Conservation (phyloP, 1,140 invertebrate genomes). For the Steinernema feltiae region DNA sequence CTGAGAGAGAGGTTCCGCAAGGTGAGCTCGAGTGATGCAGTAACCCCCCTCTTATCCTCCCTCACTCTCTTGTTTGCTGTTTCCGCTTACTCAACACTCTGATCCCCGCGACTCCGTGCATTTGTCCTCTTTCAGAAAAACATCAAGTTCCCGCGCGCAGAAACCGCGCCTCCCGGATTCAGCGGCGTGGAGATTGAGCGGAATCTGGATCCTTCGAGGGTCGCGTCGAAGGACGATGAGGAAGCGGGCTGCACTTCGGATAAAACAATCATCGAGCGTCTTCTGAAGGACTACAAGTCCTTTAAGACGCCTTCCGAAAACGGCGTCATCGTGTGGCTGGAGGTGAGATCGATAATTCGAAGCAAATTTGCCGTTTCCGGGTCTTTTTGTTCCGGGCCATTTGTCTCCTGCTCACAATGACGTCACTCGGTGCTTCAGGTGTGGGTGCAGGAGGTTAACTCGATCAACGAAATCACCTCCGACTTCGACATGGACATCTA, state of each 20-base stretch:
- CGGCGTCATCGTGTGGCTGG: slow-evolving; percentile 46
- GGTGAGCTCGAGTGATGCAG: slow-evolving; percentile 17
- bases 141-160: slow-evolving; percentile 20
- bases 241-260: slow-evolving; percentile 40
- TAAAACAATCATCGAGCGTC: slow-evolving; percentile 44
- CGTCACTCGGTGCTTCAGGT: slow-evolving; percentile 31
- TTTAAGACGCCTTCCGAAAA: slow-evolving; percentile 44
- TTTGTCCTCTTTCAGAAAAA: slow-evolving; percentile 27
- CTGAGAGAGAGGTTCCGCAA: slow-evolving; percentile 28
- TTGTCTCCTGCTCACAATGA: neutral
- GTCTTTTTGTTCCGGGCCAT: neutral
- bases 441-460: slow-evolving; percentile 50
- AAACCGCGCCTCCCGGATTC: slow-evolving; percentile 15
- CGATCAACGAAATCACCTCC: slow-evolving; percentile 48
- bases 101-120: no score
- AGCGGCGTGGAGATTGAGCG: slow-evolving; percentile 20
- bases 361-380: neutral
- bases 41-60: neutral
- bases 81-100: neutral
- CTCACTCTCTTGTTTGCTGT: neutral
- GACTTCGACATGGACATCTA: slow-evolving; percentile 51
- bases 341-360: slow-evolving; percentile 27
- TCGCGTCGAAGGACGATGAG: slow-evolving; percentile 2
- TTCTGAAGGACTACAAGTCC: slow-evolving; percentile 37
- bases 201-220: neutral